A percentile compares a stretch with the other conserved stretches of the same genome.
These are phyloP conservation scores for Pristionchus fissidentatus DNA, from an alignment of 2,888 invertebrate genomes.

Conservation along the genomic window DNA sequence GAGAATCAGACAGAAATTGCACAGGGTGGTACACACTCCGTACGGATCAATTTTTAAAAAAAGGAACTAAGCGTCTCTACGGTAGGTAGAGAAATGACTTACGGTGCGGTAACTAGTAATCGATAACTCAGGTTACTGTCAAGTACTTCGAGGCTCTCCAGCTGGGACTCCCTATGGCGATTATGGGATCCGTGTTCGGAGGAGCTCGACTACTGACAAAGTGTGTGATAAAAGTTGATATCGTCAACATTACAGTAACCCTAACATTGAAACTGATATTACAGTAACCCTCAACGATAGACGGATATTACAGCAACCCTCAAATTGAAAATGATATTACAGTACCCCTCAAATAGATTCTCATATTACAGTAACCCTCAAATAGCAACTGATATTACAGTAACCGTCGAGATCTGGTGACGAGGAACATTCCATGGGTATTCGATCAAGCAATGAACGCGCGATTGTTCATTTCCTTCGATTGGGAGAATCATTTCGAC, in stretches of 20 bases:
- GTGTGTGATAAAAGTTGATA: constrained; percentile 77
- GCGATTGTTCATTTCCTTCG: constrained; percentile 67
- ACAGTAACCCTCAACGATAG: neutral
- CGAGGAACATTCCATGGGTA: constrained; percentile 68
- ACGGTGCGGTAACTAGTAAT: neutral
- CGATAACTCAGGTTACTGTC: constrained; percentile 91
- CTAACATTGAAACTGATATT: no score
- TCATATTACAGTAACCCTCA: neutral
- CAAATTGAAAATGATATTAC: no score
- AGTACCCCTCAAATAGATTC: no score
- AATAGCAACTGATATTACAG: constrained; percentile 50
- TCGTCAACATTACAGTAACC: no score
- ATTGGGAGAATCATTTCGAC: constrained; percentile 72
- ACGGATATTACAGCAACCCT: no score
- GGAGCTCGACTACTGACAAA: constrained; percentile 88
- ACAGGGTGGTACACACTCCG: neutral
- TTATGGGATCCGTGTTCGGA: constrained; percentile 92
- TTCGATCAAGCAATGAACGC: constrained; percentile 65
- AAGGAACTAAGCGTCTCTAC: neutral
- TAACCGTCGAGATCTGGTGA: constrained; percentile 63
- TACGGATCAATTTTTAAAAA: neutral
- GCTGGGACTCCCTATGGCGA: constrained; percentile 94
- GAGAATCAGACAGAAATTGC: neutral
- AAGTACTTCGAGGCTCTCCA: constrained; percentile 99
- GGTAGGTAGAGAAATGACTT: neutral